Base-by-base conservation (phyloP, 1,140 invertebrate species). In the Drosophila elegans region DNA sequence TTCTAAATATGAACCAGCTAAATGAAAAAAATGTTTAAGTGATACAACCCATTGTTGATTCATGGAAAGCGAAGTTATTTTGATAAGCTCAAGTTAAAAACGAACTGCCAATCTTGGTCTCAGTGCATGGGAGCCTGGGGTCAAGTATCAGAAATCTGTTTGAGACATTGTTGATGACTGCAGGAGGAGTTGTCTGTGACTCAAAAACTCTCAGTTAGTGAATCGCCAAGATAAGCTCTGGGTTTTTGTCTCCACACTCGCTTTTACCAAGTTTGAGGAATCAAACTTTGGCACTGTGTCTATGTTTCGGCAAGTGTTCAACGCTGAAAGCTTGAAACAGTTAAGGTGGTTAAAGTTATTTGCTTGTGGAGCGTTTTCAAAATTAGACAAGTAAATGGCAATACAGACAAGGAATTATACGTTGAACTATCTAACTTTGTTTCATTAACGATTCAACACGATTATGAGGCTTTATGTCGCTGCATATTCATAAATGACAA, bases 101-200 rank as follows among this genome's bases (percentile, higher is more conserved):
- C 29, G 1, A 6, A 1, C 7, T 6, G 29, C 6, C 6, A 32
- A 32, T 32, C 7, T 29, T 29, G 25, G 45, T 12, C 4, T 7
- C 34, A 21, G 42, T 63, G 49, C 10, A 34, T 12, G 36, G 36
- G 25, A 39, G 36, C 46, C 44, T 48, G 51, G 25, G 46, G 80
- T 74, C 80, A 83, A 75, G 80, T 69, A 71, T 71, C 51, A 69
- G 67, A 71, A 54, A 66, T 82, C 80, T 79, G 80, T 57, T 83
- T 46, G 76, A 83, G 80, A 82, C 80, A 79, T 79, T 74, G 60
- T 57, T 71, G 80, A 82, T 82, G 81, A 48, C 60, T 75, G 34
- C 44, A 68, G 38, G 46, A 60, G 66, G 32, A 49, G 46, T 55
- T 48, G 41, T 61, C 53, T 61, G 64, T 42, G 80, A 59, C 63